Base-by-base conservation (phyloP, 2,797 vertebrate genomes). In the Anniella stebbinsi region DNA sequence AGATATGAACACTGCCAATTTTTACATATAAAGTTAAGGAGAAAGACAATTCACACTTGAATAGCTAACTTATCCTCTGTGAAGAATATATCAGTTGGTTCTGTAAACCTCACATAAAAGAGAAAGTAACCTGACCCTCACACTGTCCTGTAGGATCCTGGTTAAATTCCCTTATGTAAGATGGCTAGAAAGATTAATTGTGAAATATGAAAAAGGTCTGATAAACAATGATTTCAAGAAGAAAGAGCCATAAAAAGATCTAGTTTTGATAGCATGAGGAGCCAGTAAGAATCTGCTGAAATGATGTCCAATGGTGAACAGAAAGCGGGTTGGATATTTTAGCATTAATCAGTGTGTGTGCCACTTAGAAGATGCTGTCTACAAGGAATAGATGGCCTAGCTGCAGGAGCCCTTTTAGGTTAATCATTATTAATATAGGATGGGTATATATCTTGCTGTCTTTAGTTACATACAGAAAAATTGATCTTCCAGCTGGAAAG, bases 111-210 rank as follows among this genome's bases (percentile, higher is more conserved):
- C 36, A 5, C 51, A 87, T 93, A 89, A 94, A 45, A 21, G 38
- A 48, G 45, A 92, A 45, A 17, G 1, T 81, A 84, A 81, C 88
- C 82, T 57, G 87, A 92, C 80, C 84, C 90, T 93, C 94, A 88
- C n/a, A n/a, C 18, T 92, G 94, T 84, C 86, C 94, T 95, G 89
- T 87, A 92, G 92, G 72, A 63, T 91, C 75, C 87, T 0, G 66
- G 90, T 76, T 93, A 91, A 94, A 93, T 92, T 92, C 81, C 45
- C 87, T 93, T 91, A 93, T 70, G 92, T 94, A 95, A 95, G 94
- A 95, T 93, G 94, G 91, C 93, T 95, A 95, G 92, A 83, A 57
- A 93, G 70, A 88, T 91, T 93, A 17, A 91, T 88, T 86, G 93
- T 92, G 93, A 90, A 93, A 94, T 72, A 18, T 36, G 91, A 85